Conservation (phyloP, 2,797 vertebrate genomes). For the Podargus strigoides region DNA sequence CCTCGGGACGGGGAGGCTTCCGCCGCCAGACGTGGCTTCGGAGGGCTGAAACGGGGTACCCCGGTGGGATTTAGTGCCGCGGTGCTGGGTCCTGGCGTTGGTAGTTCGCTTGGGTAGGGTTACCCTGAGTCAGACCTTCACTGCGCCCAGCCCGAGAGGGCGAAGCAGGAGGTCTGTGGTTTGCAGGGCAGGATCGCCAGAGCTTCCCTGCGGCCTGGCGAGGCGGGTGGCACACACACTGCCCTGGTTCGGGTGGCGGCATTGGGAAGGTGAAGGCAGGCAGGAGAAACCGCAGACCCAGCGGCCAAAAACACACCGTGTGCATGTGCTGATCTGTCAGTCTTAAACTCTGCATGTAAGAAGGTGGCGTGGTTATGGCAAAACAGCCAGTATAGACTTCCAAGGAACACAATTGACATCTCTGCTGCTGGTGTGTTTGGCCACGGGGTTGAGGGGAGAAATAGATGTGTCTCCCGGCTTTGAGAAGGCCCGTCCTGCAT, state of each 20-base stretch:
- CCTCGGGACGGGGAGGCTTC: background rate
- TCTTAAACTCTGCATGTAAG: background rate
- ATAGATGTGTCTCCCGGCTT: background rate
- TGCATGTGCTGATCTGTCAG: fast-evolving
- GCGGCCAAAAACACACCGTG: background rate
- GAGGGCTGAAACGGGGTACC: fast-evolving
- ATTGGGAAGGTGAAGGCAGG: background rate
- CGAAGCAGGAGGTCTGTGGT: fast-evolving
- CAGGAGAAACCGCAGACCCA: background rate
- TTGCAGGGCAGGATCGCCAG: background rate
- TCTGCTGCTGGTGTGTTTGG: background rate
- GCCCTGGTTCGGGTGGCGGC: background rate
- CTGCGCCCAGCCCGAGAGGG: background rate
- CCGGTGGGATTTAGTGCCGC: fast-evolving
- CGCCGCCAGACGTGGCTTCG: background rate
- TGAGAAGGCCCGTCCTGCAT: background rate
- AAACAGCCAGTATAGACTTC: background rate
- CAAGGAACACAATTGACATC: fast-evolving
- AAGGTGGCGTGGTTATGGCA: background rate
- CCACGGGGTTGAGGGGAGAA: background rate
- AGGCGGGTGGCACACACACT: fast-evolving
- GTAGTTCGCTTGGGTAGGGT: background rate
- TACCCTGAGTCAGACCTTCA: background rate
- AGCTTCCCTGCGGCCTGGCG: background rate
- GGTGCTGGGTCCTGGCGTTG: fast-evolving